phyloP scores from a whole-genome alignment of 2,888 invertebrate species.

The Morpho deidamia region DNA sequence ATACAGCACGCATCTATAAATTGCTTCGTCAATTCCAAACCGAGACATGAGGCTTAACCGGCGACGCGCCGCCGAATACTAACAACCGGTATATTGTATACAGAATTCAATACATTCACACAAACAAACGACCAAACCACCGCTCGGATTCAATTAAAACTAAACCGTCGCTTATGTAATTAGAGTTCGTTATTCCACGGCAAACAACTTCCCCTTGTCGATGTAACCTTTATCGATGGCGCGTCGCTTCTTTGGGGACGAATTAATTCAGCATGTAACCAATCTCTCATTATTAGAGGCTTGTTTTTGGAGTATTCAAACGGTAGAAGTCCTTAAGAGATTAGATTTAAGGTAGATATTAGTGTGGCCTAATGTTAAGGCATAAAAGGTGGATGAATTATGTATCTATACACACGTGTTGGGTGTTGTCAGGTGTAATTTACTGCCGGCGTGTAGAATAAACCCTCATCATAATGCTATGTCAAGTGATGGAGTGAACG shows the following conservation, averaged over 20 bases:
- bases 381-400: conserved; percentile 26
- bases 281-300: conserved; percentile 35
- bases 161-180: neutral
- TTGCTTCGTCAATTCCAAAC: conserved; percentile 25
- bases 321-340: conserved; percentile 14
- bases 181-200: conserved; percentile 12
- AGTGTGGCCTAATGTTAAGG: conserved; percentile 15
- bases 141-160: neutral
- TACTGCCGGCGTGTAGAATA: conserved; percentile 32
- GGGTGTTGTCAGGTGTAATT: conserved; percentile 36
- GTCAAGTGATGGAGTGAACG: conserved; percentile 27
- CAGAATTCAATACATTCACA: conserved; percentile 8
- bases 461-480: conserved; percentile 34
- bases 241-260: conserved; percentile 23
- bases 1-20: conserved; percentile 19
- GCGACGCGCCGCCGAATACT: conserved; percentile 22
- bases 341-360: conserved; percentile 25
- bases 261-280: conserved; percentile 39
- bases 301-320: conserved; percentile 22
- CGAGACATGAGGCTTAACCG: conserved; percentile 20
- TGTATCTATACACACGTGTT: conserved; percentile 26
- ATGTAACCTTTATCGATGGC: conserved; percentile 8
- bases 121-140: conserved; percentile 1
- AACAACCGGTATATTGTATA: conserved; percentile 19
- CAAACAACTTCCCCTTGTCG: neutral